Conservation (phyloP, 1,140 invertebrate genomes). For the Sesamia nonagrioides region DNA sequence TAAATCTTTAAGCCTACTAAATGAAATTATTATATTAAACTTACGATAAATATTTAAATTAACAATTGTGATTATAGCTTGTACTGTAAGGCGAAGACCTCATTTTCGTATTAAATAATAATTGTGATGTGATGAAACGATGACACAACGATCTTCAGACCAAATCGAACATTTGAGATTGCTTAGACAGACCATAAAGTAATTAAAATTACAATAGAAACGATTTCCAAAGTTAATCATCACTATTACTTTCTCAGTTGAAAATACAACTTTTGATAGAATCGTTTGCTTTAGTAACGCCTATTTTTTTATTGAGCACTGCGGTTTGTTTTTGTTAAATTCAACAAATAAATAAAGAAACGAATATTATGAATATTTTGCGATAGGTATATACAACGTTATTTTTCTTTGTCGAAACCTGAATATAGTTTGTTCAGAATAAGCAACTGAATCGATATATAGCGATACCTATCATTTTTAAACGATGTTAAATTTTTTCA, state of each 20-base stretch:
- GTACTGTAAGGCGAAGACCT: conserved; percentile 48
- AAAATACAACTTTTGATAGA: too few species aligned
- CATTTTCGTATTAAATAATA: conserved; percentile 17
- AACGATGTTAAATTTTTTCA: too few species aligned
- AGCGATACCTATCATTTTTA: too few species aligned
- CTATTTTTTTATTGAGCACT: not conserved
- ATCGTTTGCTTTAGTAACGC: not conserved
- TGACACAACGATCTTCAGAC: not conserved
- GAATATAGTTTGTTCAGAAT: too few species aligned
- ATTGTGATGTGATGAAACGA: conserved; percentile 10
- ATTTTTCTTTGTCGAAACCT: too few species aligned
- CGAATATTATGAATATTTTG: not conserved
- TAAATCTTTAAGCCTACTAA: conserved; percentile 20
- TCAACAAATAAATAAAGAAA: not conserved
- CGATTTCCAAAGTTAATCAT: not conserved
- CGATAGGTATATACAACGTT: too few species aligned
- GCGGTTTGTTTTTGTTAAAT: conserved; percentile 1
- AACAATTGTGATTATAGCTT: conserved; percentile 41
- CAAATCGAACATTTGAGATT: conserved; percentile 9
- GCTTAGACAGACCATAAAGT: not conserved
- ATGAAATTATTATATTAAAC: conserved; percentile 13
- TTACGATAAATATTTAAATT: conserved; percentile 34
- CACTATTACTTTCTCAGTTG: too few species aligned
- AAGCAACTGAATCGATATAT: too few species aligned
- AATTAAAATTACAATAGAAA: not conserved